Percentiles rank a stretch among this genome's conserved stretches.
These are phyloP conservation scores for Pardalotus punctatus DNA, from an alignment of 2,113 vertebrate species.

Conservation along the genomic window DNA sequence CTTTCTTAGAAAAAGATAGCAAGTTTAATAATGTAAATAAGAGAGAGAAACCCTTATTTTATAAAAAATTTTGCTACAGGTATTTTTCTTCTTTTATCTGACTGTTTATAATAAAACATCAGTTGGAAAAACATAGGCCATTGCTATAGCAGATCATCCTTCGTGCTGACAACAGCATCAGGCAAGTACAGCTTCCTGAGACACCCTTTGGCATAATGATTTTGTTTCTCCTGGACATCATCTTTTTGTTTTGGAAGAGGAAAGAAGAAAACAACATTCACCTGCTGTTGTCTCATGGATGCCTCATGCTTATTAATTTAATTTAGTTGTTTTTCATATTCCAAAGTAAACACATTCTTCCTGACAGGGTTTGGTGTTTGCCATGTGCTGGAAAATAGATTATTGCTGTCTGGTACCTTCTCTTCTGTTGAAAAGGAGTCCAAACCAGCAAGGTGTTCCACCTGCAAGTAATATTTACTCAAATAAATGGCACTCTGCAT, in stretches of 20 bases:
- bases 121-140: background rate
- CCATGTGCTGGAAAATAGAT: background rate
- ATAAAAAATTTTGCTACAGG: background rate
- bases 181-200: background rate
- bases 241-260: background rate
- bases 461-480: background rate
- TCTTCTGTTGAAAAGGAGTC: background rate
- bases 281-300: background rate
- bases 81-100: background rate
- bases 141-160: background rate
- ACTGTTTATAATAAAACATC: background rate
- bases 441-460: background rate
- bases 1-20: background rate
- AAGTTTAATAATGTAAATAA: background rate
- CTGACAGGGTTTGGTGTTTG: background rate
- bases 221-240: conserved; percentile 8
- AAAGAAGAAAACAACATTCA: background rate
- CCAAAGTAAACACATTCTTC: background rate
- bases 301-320: background rate
- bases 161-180: background rate
- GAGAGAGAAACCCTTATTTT: background rate
- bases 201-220: background rate
- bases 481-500: background rate
- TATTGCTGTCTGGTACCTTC: background rate
- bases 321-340: background rate